Evolutionary conservation across 1,140 invertebrate species (phyloP).

Genomic region (Drosophila lacertosa): DNA sequence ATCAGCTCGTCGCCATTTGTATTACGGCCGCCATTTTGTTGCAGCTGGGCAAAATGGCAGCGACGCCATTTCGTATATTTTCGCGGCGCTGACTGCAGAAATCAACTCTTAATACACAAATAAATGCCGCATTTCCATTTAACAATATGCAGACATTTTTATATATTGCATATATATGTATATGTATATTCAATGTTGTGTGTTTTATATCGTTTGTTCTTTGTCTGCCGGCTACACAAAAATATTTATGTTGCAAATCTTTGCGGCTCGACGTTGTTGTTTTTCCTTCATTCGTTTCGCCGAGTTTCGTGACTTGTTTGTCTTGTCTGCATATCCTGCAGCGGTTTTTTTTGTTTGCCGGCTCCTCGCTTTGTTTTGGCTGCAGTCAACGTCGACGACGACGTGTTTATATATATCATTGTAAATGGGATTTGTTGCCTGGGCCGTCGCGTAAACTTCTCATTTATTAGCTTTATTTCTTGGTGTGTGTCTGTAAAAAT

Average conservation of each 20-base stretch:
- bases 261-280: conserved; percentile 57
- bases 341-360: conserved; percentile 54
- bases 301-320: conserved; percentile 75
- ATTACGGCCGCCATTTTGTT: conserved; percentile 73
- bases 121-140: conserved; percentile 70
- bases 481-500: conserved; percentile 56
- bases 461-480: conserved; percentile 76
- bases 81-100: conserved; percentile 35
- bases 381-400: conserved; percentile 19
- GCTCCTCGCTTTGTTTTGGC: conserved; percentile 33
- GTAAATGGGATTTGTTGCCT: conserved; percentile 71
- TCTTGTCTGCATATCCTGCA: conserved; percentile 81
- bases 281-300: conserved; percentile 26
- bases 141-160: conserved; percentile 28
- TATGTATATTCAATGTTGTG: conserved; percentile 13
- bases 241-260: conserved; percentile 80
- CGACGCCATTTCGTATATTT: conserved; percentile 26
- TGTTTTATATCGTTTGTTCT: conserved; percentile 67
- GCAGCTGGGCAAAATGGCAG: conserved; percentile 68
- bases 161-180: conserved; percentile 4
- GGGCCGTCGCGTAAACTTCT: conserved; percentile 73
- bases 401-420: conserved; percentile 29
- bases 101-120: conserved; percentile 76
- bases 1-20: conserved; percentile 65
- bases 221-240: conserved; percentile 44